Evolutionary conservation across 2,888 invertebrate species (phyloP).

Genomic region (Ophion ellenae): DNA sequence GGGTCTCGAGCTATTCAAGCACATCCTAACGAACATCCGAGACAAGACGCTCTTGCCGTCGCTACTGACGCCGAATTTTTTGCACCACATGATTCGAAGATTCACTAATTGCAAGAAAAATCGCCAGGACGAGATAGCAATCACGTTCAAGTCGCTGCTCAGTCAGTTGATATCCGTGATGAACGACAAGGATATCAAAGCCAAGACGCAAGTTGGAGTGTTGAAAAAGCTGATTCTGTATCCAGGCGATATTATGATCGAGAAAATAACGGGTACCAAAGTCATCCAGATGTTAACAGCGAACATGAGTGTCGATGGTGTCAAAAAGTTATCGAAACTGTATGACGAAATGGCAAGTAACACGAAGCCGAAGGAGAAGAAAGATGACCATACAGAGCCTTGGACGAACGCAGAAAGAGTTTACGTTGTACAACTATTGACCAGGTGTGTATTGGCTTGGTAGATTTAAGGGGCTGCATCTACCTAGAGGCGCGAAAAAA

Average conservation of each 20-base stretch:
- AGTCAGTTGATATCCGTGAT: constrained; percentile 85
- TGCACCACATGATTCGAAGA: constrained; percentile 87
- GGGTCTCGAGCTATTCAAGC: constrained; percentile 86
- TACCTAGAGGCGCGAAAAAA: too few relatives aligned
- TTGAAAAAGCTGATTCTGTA: constrained; percentile 88
- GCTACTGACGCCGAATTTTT: constrained; percentile 87
- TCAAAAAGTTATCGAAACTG: constrained; percentile 87
- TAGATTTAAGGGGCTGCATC: background rate
- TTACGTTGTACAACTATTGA: constrained; percentile 87
- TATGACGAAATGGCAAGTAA: constrained; percentile 87
- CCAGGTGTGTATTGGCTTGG: constrained; percentile 72
- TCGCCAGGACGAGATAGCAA: constrained; percentile 86
- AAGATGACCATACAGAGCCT: constrained; percentile 84
- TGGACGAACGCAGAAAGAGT: constrained; percentile 90
- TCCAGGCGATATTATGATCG: constrained; percentile 90
- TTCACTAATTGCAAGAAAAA: constrained; percentile 87
- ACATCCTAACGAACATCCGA: constrained; percentile 85
- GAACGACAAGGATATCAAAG: constrained; percentile 84
- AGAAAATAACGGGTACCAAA: constrained; percentile 89
- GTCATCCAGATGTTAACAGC: constrained; percentile 87
- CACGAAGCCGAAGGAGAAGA: constrained; percentile 85
- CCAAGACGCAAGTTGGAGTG: constrained; percentile 85
- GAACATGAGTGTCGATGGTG: constrained; percentile 86
- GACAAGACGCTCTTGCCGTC: constrained; percentile 85
- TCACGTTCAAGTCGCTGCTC: constrained; percentile 86